phyloP scores from a whole-genome alignment of 2,113 vertebrate species.

The Mystacornis crossleyi region DNA sequence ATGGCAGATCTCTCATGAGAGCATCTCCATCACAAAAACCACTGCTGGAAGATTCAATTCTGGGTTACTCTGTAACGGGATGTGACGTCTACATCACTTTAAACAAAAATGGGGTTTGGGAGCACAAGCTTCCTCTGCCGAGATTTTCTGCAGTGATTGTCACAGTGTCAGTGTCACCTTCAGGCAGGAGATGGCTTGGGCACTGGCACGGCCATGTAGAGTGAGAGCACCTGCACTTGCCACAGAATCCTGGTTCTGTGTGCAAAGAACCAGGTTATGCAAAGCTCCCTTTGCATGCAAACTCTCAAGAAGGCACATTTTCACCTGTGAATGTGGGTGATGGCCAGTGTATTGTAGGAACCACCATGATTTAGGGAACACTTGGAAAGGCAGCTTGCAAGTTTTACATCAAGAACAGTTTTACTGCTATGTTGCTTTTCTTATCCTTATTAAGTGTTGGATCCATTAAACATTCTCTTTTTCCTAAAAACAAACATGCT shows the following conservation, averaged over 20 bases:
- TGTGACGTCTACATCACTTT: accelerated
- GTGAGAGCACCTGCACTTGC: background rate
- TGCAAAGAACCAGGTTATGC: background rate
- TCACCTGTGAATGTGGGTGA: background rate
- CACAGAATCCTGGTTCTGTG: background rate
- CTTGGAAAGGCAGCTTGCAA: background rate
- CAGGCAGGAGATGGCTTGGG: background rate
- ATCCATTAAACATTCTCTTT: background rate
- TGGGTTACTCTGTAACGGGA: accelerated
- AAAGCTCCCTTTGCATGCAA: background rate
- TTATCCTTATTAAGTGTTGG: background rate
- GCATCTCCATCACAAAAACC: background rate
- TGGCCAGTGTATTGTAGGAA: background rate
- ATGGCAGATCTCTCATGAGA: background rate
- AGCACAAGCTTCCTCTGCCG: background rate
- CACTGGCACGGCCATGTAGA: accelerated
- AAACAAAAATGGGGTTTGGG: background rate
- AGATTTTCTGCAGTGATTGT: background rate
- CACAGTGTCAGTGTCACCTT: background rate
- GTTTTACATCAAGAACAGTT: background rate
- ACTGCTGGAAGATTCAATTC: background rate
- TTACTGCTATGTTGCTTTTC: background rate
- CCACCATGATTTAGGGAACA: background rate
- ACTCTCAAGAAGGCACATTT: background rate
- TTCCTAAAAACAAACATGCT: background rate